These are phyloP conservation scores for Gambusia affinis DNA, from an alignment of 2,113 vertebrate species.

Conservation along the genomic window DNA sequence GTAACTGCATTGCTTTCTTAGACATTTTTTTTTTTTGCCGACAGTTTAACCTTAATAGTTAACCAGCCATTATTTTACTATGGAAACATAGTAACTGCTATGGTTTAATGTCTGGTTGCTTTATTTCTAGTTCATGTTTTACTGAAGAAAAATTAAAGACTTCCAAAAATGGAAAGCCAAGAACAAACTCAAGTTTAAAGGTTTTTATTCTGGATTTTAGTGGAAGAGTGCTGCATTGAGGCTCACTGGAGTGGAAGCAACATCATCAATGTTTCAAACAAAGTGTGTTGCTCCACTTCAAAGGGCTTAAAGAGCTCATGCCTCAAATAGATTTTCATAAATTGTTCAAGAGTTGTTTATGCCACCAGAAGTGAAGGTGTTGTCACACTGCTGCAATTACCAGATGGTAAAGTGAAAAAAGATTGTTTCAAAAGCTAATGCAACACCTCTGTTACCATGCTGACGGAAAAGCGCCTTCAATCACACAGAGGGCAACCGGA, in stretches of 20 bases:
- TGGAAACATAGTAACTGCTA: background rate
- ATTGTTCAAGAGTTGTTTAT: conserved; percentile 69
- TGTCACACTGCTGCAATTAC: conserved; percentile 46
- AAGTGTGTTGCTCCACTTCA: conserved; percentile 36
- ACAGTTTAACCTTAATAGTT: no score
- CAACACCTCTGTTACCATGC: conserved; percentile 7
- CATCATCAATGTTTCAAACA: conserved; percentile 73
- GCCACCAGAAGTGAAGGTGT: conserved; percentile 54
- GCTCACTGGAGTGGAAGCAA: conserved; percentile 58
- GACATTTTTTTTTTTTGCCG: no score
- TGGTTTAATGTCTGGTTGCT: background rate
- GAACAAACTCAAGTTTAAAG: background rate
- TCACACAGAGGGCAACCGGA: background rate
- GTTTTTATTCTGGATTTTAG: conserved; percentile 11
- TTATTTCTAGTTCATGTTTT: background rate
- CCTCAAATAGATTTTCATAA: conserved; percentile 71
- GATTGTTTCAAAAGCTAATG: conserved; percentile 39
- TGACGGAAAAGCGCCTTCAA: conserved; percentile 24
- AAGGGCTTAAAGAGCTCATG: conserved; percentile 53
- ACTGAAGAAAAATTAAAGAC: background rate
- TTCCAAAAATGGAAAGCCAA: background rate
- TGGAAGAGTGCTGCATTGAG: background rate
- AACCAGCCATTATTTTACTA: no score
- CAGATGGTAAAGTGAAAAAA: conserved; percentile 11
- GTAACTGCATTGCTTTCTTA: no score